Evolutionary conservation across 2,113 vertebrate genomes (phyloP).

Genomic region (Myrmecophaga tridactyla): DNA sequence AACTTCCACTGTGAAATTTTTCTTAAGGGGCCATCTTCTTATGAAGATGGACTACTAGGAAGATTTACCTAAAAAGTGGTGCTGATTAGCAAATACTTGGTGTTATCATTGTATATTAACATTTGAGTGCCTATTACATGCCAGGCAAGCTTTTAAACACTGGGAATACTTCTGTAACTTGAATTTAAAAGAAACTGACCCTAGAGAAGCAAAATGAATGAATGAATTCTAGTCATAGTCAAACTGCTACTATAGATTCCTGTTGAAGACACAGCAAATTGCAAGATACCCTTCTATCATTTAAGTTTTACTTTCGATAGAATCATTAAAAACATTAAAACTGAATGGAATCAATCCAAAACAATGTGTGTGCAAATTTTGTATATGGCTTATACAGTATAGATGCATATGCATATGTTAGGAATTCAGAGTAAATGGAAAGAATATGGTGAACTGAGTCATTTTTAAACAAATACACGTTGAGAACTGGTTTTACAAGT

Average conservation of each 20-base stretch:
- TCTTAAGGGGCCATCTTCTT: neutral
- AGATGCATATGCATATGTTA: neutral
- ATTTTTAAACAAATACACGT: neutral
- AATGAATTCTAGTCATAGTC: neutral
- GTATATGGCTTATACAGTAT: neutral
- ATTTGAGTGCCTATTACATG: neutral
- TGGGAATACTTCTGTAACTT: neutral
- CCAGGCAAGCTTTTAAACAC: neutral
- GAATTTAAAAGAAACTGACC: neutral
- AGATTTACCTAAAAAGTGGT: neutral
- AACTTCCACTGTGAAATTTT: neutral
- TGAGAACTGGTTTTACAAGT: neutral
- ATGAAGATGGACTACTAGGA: neutral
- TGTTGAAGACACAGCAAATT: neutral
- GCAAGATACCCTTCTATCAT: neutral
- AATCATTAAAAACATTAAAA: neutral
- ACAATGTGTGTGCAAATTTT: neutral
- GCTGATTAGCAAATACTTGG: neutral
- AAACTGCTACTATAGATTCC: neutral
- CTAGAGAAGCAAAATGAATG: neutral
- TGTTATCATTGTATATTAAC: neutral
- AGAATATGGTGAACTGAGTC: neutral
- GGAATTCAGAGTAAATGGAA: neutral
- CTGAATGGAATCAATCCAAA: neutral
- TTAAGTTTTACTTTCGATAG: neutral